These are phyloP conservation scores for Epinephelus coioides DNA, from an alignment of 2,797 vertebrate species.

Conservation along the genomic window DNA sequence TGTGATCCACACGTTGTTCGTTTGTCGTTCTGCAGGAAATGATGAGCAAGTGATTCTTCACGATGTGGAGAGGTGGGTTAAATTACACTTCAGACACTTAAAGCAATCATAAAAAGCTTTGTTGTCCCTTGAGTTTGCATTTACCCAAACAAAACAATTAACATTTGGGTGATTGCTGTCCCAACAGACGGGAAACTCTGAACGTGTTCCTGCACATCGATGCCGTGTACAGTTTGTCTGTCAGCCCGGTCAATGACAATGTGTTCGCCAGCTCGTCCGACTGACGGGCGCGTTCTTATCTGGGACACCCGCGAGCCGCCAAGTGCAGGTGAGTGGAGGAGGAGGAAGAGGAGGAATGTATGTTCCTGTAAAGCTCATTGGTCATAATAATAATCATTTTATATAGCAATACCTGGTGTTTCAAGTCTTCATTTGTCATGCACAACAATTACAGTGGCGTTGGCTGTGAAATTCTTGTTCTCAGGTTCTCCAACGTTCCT, in stretches of 20 bases:
- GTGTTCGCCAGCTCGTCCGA: slow-evolving; percentile 99
- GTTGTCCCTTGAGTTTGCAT: background rate
- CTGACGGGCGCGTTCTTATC: slow-evolving; percentile 96
- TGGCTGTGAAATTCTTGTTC: no score
- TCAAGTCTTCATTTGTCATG: no score
- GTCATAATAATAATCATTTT: no score
- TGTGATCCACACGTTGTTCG: slow-evolving; percentile 36
- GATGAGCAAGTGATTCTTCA: slow-evolving; percentile 99
- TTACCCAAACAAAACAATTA: background rate
- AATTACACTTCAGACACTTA: background rate
- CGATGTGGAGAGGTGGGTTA: slow-evolving; percentile 94
- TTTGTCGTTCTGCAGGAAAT: slow-evolving; percentile 89
- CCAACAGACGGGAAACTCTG: slow-evolving; percentile 92
- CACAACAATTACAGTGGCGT: no score
- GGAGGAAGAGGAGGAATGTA: no score
- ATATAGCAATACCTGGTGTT: no score
- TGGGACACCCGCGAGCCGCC: slow-evolving; percentile 98
- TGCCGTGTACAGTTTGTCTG: slow-evolving; percentile 96
- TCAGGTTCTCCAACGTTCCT: no score
- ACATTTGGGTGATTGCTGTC: slow-evolving; percentile 22
- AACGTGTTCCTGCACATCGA: slow-evolving; percentile 98
- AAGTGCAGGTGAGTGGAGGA: slow-evolving; percentile 88
- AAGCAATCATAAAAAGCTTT: background rate
- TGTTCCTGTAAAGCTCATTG: no score
- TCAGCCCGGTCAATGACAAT: slow-evolving; percentile 98